Evolutionary conservation across 2,888 invertebrate species (phyloP), one percentile per base, ranked within the genome.

Genomic region (Drosophila helvetica): DNA sequence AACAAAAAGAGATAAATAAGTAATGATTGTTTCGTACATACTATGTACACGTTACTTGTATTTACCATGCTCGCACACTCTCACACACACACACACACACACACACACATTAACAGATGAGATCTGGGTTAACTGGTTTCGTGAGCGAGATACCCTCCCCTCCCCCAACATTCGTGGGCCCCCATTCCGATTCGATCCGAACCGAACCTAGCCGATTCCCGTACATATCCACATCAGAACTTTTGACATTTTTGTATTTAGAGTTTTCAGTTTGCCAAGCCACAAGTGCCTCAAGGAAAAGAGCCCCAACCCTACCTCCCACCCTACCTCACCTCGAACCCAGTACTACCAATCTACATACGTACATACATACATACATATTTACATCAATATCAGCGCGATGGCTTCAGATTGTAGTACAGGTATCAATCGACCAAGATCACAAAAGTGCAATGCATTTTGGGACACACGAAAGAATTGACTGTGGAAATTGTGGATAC

Each of bases 281-380:
- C 82, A 83, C 73, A 86, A 83, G 82, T 83, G 82, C 86, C 82
- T 83, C 75, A 53, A 59, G 59, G 68, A 59, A 57, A 38, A 22
- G 10, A 10, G 12, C 57, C 54, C 38, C 9, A 47, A 46, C 8
- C 17, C 25, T n/a, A 38, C 5, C 46, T 10, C 17, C 25, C 22
- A 38, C 5, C 46, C 15, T 18, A 27, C 15, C 43, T 0, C 15
- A 6, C 8, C 6, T 12, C 57, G 27, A 12, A 17, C 30, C 47
- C 22, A 33, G 6, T 51, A 42, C 22, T 46, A 51, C 19, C 27
- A 30, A 58, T 18, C 27, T 42, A 58, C 25, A n/a, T n/a, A n/a
- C n/a, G n/a, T 33, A 50, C 18, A 45, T n/a, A 17, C n/a, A 33
- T 52, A 45, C 15, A 45, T 48, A 65, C 51, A 48, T 18, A 22